Conservation (phyloP, 1,140 invertebrate genomes). For the Drosophila sp. region DNA sequence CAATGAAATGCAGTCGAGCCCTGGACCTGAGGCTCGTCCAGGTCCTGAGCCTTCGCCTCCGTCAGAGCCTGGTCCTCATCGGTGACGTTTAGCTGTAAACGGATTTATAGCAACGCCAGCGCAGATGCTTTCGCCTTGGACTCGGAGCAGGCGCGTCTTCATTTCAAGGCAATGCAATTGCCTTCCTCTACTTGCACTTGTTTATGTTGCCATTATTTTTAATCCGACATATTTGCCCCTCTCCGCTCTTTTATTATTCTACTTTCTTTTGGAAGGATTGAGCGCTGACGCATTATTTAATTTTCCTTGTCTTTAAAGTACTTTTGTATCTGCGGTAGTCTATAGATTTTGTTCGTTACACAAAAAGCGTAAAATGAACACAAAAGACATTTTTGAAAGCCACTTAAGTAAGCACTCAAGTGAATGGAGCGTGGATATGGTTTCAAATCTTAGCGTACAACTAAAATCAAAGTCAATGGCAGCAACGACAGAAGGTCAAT, state of each 20-base stretch:
- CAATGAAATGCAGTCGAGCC: conserved; percentile 61
- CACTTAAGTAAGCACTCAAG: conserved; percentile 47
- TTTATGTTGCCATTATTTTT: conserved; percentile 75
- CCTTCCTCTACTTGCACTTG: conserved; percentile 51
- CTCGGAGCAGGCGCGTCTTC: conserved; percentile 14
- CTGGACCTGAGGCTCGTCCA: conserved; percentile 5
- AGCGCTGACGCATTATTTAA: conserved; percentile 56
- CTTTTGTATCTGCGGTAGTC: background rate
- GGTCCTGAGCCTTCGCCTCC: conserved; percentile 13
- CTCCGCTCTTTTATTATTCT: background rate
- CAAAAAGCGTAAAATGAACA: conserved; percentile 28
- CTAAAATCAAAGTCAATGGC: conserved; percentile 59
- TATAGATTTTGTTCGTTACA: background rate
- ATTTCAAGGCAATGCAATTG: conserved; percentile 54
- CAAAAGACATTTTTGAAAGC: conserved; percentile 59
- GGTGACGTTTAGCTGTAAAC: conserved; percentile 74
- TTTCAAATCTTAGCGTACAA: conserved; percentile 39
- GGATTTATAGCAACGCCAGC: conserved; percentile 62
- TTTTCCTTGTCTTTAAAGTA: conserved; percentile 19
- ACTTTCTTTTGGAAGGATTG: conserved; percentile 48
- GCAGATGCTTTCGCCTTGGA: conserved; percentile 54
- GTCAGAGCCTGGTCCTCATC: conserved; percentile 20
- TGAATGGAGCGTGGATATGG: conserved; percentile 32
- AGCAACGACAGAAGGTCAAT: conserved; percentile 55
- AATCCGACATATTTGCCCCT: conserved; percentile 64